Evolutionary conservation across 2,888 invertebrate species (phyloP).

Genomic region (Scaptomyza flava): DNA sequence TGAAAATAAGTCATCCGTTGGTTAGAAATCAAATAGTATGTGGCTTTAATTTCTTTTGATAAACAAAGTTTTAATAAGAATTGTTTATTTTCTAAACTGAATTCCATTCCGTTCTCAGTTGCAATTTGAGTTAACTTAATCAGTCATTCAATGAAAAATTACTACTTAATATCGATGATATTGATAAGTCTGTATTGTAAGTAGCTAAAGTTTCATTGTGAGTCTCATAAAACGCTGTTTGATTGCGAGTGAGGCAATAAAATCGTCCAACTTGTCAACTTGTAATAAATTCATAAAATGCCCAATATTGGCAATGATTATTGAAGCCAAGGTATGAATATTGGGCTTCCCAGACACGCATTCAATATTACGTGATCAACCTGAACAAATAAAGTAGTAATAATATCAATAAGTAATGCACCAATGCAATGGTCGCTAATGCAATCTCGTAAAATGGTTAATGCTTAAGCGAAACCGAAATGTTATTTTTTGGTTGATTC

Average conservation of each 20-base stretch:
- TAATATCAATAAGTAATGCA: slow-evolving; percentile 14
- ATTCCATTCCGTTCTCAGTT: too few relatives aligned
- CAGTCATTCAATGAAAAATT: neutral
- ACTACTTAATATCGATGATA: slow-evolving; percentile 17
- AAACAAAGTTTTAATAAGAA: too few relatives aligned
- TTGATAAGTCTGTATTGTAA: slow-evolving; percentile 33
- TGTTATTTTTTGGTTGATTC: too few relatives aligned
- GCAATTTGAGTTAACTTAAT: neutral
- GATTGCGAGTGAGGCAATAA: slow-evolving; percentile 7
- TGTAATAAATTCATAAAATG: slow-evolving; percentile 68
- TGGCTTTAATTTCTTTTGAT: too few relatives aligned
- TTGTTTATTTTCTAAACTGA: too few relatives aligned
- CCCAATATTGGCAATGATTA: slow-evolving; percentile 76
- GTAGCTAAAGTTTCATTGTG: slow-evolving; percentile 47
- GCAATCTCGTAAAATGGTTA: neutral
- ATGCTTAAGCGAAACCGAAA: too few relatives aligned
- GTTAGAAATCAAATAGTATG: too few relatives aligned
- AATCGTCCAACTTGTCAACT: slow-evolving; percentile 49
- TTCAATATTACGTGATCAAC: slow-evolving; percentile 45
- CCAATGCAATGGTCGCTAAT: slow-evolving; percentile 17
- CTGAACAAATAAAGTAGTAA: slow-evolving; percentile 24
- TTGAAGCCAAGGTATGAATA: slow-evolving; percentile 61
- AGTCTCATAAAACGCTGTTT: slow-evolving; percentile 4
- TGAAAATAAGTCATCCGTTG: too few relatives aligned
- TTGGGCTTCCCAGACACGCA: slow-evolving; percentile 24